Conservation (phyloP, 2,888 invertebrate species). For the Latheticus oryzae region DNA sequence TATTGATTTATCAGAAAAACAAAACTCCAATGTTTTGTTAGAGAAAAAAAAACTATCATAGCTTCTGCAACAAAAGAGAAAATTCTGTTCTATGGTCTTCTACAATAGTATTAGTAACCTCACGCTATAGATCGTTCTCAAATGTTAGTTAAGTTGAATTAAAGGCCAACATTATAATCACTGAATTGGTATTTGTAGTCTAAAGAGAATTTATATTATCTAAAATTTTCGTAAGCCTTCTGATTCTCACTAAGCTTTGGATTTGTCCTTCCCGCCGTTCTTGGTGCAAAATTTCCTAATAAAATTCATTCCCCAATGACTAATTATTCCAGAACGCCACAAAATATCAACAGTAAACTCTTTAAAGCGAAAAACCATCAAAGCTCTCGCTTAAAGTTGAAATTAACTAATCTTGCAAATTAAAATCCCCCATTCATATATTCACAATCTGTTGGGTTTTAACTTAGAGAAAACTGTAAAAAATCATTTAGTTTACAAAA, state of each 20-base stretch:
- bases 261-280: constrained; percentile 22
- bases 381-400: constrained; percentile 13
- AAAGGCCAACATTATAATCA: constrained; percentile 26
- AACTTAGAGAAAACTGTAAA: no score
- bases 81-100: not conserved
- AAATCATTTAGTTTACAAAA: no score
- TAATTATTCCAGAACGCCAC: constrained; percentile 23
- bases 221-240: constrained; percentile 32
- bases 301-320: constrained; percentile 23
- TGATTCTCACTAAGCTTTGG: constrained; percentile 27
- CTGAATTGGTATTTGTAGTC: constrained; percentile 32
- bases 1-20: no score
- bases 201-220: constrained; percentile 30
- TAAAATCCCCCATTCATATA: no score
- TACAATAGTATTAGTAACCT: no score
- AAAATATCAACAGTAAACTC: constrained; percentile 22
- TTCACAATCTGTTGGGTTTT: no score
- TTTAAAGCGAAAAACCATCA: constrained; percentile 9
- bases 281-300: constrained; percentile 28
- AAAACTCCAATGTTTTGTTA: no score
- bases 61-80: constrained; percentile 1
- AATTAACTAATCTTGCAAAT: constrained; percentile 5
- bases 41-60: no score
- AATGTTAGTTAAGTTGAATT: constrained; percentile 18
- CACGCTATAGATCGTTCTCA: constrained; percentile 11